These are phyloP conservation scores for Drosophila seclusa DNA, from an alignment of 2,888 invertebrate genomes.

Conservation along the genomic window DNA sequence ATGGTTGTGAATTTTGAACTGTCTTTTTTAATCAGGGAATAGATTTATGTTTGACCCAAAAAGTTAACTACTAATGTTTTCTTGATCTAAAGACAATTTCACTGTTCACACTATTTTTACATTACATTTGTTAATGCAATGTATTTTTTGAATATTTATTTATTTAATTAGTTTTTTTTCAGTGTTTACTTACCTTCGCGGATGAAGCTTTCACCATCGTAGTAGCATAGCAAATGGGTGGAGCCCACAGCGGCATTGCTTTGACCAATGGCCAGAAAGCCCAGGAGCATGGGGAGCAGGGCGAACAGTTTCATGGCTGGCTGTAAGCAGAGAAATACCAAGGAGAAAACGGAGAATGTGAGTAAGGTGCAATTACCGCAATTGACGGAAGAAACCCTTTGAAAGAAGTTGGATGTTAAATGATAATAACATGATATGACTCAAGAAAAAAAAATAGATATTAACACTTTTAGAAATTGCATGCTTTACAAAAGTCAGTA, in stretches of 20 bases:
- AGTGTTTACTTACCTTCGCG: constrained; percentile 80
- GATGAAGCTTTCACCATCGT: constrained; percentile 80
- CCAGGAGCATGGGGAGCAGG: constrained; percentile 72
- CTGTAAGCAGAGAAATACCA: constrained; percentile 27
- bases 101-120: not conserved
- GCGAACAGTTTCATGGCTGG: constrained; percentile 76
- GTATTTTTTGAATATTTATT: not conserved
- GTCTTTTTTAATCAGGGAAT: not conserved
- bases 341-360: constrained; percentile 13
- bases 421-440: constrained; percentile 13
- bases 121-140: not conserved
- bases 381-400: constrained; percentile 9
- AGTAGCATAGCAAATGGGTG: constrained; percentile 79
- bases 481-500: not conserved
- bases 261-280: constrained; percentile 66
- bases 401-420: not conserved
- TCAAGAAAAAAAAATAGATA: not conserved
- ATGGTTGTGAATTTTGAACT: not conserved
- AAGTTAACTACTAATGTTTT: not conserved
- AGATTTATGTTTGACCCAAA: not conserved
- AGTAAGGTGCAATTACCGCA: constrained; percentile 31
- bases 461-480: not conserved
- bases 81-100: not conserved
- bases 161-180: not conserved
- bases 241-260: constrained; percentile 53